Conservation (phyloP, 64 coral and sea anemone genomes). For the Cladopsammia gracilis region DNA sequence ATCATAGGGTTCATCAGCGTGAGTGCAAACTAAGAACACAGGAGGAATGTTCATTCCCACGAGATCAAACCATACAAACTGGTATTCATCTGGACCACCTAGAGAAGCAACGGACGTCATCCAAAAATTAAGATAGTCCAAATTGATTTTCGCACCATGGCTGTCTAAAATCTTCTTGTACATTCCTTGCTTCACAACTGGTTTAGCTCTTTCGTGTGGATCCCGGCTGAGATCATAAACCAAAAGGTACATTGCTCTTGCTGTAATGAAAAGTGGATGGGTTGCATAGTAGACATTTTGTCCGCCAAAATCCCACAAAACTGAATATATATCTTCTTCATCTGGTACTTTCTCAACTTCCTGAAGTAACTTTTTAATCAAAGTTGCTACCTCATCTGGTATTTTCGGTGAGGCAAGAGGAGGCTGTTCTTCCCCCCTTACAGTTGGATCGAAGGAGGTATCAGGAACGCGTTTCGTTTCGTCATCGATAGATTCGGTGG, state of each 20-base stretch:
- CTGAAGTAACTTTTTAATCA: background rate
- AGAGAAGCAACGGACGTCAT: background rate
- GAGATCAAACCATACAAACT: too few relatives aligned
- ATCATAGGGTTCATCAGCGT: too few relatives aligned
- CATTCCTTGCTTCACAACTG: background rate
- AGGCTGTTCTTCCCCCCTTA: too few relatives aligned
- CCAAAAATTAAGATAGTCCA: background rate
- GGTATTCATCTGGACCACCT: background rate
- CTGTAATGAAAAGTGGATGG: background rate
- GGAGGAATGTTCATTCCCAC: too few relatives aligned
- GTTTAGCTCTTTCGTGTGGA: background rate
- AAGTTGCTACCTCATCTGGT: background rate
- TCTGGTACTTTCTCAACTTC: background rate
- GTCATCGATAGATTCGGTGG: too few relatives aligned
- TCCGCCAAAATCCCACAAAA: conserved; percentile 10
- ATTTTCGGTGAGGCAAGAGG: background rate
- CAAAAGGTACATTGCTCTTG: background rate
- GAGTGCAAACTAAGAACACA: too few relatives aligned
- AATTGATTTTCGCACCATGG: background rate
- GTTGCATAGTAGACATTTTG: conserved; percentile 3
- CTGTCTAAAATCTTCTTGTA: background rate
- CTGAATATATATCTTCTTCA: background rate
- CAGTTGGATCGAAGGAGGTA: too few relatives aligned
- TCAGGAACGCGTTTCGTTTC: background rate
- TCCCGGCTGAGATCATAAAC: background rate